These are phyloP conservation scores for Thinocorus orbignyianus DNA, from an alignment of 2,113 vertebrate genomes.

Conservation along the genomic window DNA sequence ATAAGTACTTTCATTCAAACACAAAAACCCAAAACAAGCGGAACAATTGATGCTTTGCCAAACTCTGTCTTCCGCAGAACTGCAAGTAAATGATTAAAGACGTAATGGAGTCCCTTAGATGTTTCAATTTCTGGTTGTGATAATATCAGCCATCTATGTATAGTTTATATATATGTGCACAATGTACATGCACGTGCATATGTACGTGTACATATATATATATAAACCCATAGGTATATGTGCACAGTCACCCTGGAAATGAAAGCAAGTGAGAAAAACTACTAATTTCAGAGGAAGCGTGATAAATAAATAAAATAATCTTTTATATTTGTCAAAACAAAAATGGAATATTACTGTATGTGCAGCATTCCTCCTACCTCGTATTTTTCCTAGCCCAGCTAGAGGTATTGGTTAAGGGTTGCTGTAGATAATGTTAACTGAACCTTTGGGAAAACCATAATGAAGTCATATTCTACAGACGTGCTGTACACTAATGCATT, in stretches of 20 bases:
- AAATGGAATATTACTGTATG: neutral
- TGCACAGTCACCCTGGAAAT: neutral
- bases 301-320: neutral
- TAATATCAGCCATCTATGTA: slow-evolving; percentile 12
- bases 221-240: neutral
- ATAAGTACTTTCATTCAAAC: slow-evolving; percentile 56
- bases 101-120: neutral
- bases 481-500: neutral
- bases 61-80: slow-evolving; percentile 26
- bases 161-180: neutral
- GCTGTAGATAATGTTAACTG: neutral
- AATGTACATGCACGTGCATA: neutral
- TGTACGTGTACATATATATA: neutral
- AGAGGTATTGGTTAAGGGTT: neutral
- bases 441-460: neutral
- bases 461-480: neutral
- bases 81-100: slow-evolving; percentile 39
- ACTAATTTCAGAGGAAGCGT: neutral
- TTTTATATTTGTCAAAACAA: neutral
- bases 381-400: neutral
- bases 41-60: slow-evolving; percentile 37
- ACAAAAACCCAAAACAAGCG: slow-evolving; percentile 29
- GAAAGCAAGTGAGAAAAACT: neutral
- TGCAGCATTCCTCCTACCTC: neutral
- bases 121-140: slow-evolving; percentile 24